Conservation (phyloP, 53 echinoderm and acorn worm genomes). For the Hippasteria phrygiana region DNA sequence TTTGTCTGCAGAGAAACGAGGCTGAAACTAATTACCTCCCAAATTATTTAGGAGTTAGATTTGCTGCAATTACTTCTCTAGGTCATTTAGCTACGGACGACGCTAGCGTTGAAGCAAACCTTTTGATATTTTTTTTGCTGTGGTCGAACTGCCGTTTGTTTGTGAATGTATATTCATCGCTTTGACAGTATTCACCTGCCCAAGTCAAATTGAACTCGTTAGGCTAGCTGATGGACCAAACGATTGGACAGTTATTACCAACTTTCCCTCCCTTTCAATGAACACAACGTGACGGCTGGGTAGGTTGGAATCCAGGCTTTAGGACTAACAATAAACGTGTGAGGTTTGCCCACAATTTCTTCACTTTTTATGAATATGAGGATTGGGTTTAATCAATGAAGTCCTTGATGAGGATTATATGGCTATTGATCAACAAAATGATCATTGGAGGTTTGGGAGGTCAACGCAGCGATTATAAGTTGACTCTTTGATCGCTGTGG, state of each 20-base stretch:
- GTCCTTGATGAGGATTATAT: slow-evolving; percentile 28
- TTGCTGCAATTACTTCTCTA: slow-evolving; percentile 24
- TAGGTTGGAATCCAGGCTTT: slow-evolving; percentile 20
- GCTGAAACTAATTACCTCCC: slow-evolving; percentile 1
- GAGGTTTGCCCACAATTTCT: not conserved
- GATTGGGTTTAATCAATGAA: slow-evolving; percentile 17
- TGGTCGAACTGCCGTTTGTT: slow-evolving; percentile 23
- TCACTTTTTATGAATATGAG: not conserved
- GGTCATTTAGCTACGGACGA: not conserved
- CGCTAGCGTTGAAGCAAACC: not conserved
- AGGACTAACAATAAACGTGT: not conserved
- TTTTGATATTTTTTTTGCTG: not conserved
- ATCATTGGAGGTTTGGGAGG: slow-evolving; percentile 1
- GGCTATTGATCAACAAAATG: not conserved
- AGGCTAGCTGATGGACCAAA: slow-evolving; percentile 4
- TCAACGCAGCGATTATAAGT: slow-evolving; percentile 4
- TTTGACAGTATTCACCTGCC: slow-evolving; percentile 15
- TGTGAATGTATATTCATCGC: slow-evolving; percentile 3
- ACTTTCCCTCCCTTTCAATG: slow-evolving; percentile 41
- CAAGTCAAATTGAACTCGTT: slow-evolving; percentile 28
- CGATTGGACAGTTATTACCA: slow-evolving; percentile 20
- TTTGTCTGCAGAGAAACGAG: not conserved
- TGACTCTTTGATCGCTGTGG: slow-evolving; percentile 17
- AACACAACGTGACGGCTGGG: not conserved
- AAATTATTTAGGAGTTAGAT: slow-evolving; percentile 29